Base-by-base conservation (phyloP, 2,797 vertebrate species). In the Avahi laniger region DNA sequence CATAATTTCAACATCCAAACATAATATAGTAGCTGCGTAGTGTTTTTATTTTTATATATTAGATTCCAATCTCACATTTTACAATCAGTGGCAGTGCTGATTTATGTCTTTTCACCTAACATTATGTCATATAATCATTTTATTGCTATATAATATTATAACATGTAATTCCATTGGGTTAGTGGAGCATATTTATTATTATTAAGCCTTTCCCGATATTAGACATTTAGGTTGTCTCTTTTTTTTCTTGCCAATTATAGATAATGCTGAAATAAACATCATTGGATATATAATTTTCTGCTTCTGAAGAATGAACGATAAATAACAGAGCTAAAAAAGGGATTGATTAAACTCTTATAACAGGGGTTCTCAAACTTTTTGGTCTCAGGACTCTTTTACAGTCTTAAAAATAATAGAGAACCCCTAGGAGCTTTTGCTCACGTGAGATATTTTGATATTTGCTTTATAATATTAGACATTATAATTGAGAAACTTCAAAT, bases 281-380 rank as follows among this genome's bases (percentile, higher is more conserved):
- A 41, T n/a, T 33, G 28, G 48, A 48, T 61, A 43, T 17, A 59
- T 4, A 67, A 63, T 35, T 73, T 86, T 67, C 50, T 93, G 67
- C 17, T 95, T 91, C 30, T 48, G 43, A 82, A 79, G 63, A 91
- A 75, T 67, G 79, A 89, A 85, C 79, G 63, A 46, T 59, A 93
- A 82, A 54, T 72, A 90, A 65, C 5, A 73, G 72, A 90, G n/a
- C 28, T 81, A 89, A 63, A 46, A 52, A 57, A 85, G 33, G 26
- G 35, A 28, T 24, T 83, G 41, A 89, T 79, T 76, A 70, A 92
- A 48, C 35, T 80, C 35, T 20, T 48, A 30, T 5, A 65, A 63
- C 4, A 76, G 26, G 4, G 12, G 3, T 38, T 88, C 67, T 94
- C 22, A 43, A 73, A 54, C 28, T 41, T 73, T 93, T 81, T 88